phyloP scores from a whole-genome alignment of 37 sponge, comb jelly and placozoan genomes.

The Amphimedon queenslandica region DNA sequence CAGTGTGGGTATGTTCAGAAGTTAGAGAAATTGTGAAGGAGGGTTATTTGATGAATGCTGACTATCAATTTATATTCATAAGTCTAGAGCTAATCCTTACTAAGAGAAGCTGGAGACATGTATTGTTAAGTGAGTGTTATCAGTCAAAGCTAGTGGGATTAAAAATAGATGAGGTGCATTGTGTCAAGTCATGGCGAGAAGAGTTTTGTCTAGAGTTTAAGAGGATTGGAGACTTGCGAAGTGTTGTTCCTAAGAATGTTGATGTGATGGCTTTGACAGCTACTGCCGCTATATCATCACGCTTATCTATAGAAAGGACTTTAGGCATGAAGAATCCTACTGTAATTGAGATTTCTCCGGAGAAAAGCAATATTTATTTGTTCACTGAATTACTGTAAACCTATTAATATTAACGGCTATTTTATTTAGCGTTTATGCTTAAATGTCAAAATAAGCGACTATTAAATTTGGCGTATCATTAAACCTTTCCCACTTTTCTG shows the following conservation, averaged over 20 bases:
- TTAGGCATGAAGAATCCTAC: conserved; percentile 2
- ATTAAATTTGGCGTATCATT: too few relatives aligned
- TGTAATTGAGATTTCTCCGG: background rate
- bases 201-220: background rate
- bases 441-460: too few relatives aligned
- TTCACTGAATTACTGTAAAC: too few relatives aligned
- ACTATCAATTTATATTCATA: conserved; percentile 20
- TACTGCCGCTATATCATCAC: conserved; percentile 8
- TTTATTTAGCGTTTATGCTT: too few relatives aligned
- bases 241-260: conserved; percentile 7
- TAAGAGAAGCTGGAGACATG: conserved; percentile 13
- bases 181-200: conserved; percentile 39
- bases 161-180: conserved; percentile 46
- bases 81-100: conserved; percentile 23
- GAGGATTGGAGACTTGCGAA: too few relatives aligned
- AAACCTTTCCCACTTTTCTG: too few relatives aligned
- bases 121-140: background rate
- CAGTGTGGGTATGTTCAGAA: conserved; percentile 1
- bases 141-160: conserved; percentile 9
- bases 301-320: background rate
- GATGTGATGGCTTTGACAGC: conserved; percentile 31
- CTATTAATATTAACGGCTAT: too few relatives aligned
- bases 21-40: background rate
- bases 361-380: too few relatives aligned
- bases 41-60: conserved; percentile 1